Evolutionary conservation across 2,797 vertebrate genomes (phyloP), one percentile per base, ranked within the genome.

Genomic region (Esox masquinongy): DNA sequence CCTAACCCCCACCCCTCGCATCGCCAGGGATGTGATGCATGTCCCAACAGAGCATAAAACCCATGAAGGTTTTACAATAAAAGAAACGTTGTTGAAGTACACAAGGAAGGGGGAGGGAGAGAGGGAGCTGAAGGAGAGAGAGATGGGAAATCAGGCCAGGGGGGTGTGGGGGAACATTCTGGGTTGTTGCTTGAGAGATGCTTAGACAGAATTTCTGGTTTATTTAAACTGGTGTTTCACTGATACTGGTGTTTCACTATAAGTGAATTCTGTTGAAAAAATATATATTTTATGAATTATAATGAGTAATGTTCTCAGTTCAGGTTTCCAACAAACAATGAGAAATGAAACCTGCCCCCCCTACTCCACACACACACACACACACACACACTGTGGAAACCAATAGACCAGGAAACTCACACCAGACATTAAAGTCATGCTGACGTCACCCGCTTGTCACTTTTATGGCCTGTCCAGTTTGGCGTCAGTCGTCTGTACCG

Each of bases 361-460:
- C 11, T 24, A 2, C 1, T 74, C 70, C 26, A 39, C 74, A 47
- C 43, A 47, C 43, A 47, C 43, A 43, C 17, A 31, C 26, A 34
- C 79, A 22, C 78, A n/a, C 26, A 31, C 6, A 3, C 14, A 34
- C 69, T 77, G 82, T 83, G 82, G 84, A 88, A 88, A 87, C 79
- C 53, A 61, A 79, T 85, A 71, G 22, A 78, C 78, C 85, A 88
- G 88, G 83, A 91, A 86, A 83, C 78, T 83, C 83, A 86, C 84
- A 85, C 72, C 74, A 77, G 85, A 83, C 84, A 85, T 50, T 43
- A 76, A 70, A 72, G 3, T 39, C 16, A 47, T 71, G 80, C 83
- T 88, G 84, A 90, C 73, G 72, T 47, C 43, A 47, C 12, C 12
- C 9, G 2, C 43, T 47, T 47, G 43, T 47, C 12, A 1, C 43